Percentiles rank a stretch among this genome's conserved stretches.
Evolutionary conservation across 2,113 vertebrate genomes (phyloP).

Genomic region (Nipponia nippon): DNA sequence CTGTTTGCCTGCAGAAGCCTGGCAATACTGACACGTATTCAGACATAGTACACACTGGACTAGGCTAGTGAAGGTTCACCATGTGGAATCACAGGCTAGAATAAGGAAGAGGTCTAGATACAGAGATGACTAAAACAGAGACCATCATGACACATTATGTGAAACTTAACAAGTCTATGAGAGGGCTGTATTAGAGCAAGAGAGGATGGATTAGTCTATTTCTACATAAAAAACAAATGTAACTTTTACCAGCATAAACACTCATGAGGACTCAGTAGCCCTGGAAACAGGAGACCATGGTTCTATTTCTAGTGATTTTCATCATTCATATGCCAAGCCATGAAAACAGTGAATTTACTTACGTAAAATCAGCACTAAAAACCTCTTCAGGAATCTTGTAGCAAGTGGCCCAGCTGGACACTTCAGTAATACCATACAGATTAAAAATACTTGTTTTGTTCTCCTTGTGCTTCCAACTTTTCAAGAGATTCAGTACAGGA

Average conservation of each 20-base stretch:
- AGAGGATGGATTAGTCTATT: not conserved
- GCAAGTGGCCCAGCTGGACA: conserved; percentile 93
- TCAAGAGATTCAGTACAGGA: conserved; percentile 76
- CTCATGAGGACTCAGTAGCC: not conserved
- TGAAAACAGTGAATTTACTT: not conserved
- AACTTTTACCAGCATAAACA: not conserved
- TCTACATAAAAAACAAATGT: not conserved
- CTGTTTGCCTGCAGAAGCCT: not conserved
- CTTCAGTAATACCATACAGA: conserved; percentile 94
- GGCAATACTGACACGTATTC: not conserved
- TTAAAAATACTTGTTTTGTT: conserved; percentile 90
- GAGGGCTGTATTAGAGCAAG: not conserved
- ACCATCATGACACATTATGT: not conserved
- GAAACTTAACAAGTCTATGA: not conserved
- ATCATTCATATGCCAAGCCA: not conserved
- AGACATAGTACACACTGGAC: not conserved
- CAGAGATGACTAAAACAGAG: not conserved
- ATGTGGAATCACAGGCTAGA: not conserved
- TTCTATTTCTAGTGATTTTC: not conserved
- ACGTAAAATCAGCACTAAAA: conserved; percentile 64
- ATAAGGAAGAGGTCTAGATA: not conserved
- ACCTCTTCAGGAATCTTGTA: conserved; percentile 80
- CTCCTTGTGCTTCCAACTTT: conserved; percentile 82
- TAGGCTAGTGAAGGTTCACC: not conserved
- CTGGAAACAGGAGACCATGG: not conserved